Conservation (phyloP, 1,140 invertebrate genomes). For the Drosophila hydei region DNA sequence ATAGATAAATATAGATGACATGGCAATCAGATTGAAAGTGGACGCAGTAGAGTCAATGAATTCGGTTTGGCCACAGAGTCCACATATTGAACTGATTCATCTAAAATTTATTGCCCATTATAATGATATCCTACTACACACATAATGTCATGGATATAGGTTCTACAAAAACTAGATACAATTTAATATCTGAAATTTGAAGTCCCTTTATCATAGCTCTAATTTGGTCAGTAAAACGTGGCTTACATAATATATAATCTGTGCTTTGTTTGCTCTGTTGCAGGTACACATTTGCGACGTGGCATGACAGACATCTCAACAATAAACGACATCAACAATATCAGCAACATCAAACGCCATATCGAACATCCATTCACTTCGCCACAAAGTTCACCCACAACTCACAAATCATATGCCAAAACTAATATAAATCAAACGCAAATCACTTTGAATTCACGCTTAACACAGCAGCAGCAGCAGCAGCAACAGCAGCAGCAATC, state of each 20-base stretch:
- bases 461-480: conserved; percentile 53
- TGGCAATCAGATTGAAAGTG: too few species aligned
- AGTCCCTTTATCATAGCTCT: too few species aligned
- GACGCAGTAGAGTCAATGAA: too few species aligned
- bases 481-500: conserved; percentile 54
- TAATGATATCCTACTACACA: too few species aligned
- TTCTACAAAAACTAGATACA: too few species aligned
- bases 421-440: conserved; percentile 14
- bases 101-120: too few species aligned
- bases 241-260: background rate
- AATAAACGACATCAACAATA: conserved; percentile 78
- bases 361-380: conserved; percentile 72
- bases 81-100: too few species aligned
- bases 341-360: conserved; percentile 72
- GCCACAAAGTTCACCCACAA: conserved; percentile 74
- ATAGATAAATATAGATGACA: too few species aligned
- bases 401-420: conserved; percentile 37
- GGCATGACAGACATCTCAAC: conserved; percentile 84
- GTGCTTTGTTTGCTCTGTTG: conserved; percentile 30
- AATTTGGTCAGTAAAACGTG: too few species aligned
- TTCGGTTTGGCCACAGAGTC: too few species aligned
- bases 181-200: too few species aligned
- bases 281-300: conserved; percentile 82
- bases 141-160: too few species aligned
- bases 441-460: conserved; percentile 52